Percentiles rank a stretch among this genome's conserved stretches.
Conservation (phyloP, 2,113 vertebrate genomes). For the Hemibagrus wyckioides region DNA sequence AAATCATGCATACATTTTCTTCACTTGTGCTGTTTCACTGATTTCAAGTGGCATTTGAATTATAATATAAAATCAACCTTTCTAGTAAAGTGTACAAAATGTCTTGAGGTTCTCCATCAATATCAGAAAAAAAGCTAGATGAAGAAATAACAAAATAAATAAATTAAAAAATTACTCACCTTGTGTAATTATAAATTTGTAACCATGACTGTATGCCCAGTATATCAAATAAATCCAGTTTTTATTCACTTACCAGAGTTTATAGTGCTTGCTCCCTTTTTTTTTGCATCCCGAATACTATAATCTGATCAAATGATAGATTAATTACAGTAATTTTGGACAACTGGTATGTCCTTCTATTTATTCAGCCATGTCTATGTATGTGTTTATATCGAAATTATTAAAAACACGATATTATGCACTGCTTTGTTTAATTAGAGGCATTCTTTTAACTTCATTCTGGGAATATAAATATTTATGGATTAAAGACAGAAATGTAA, state of each 20-base stretch:
- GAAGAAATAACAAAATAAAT: too few relatives aligned
- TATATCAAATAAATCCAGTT: background rate
- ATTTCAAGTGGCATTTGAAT: too few relatives aligned
- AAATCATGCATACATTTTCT: too few relatives aligned
- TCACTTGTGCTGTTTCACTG: too few relatives aligned
- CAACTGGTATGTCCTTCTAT: background rate
- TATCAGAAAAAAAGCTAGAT: too few relatives aligned
- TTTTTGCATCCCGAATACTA: background rate
- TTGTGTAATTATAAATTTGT: background rate
- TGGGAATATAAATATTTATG: background rate
- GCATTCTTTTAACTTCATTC: background rate
- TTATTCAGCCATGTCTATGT: background rate
- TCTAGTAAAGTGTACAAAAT: too few relatives aligned
- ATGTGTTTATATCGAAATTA: too few relatives aligned
- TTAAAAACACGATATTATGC: background rate
- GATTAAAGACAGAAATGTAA: background rate
- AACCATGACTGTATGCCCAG: background rate
- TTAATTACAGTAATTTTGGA: background rate
- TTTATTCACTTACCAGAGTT: background rate
- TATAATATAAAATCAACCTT: too few relatives aligned
- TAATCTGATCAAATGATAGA: background rate
- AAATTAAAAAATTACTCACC: background rate
- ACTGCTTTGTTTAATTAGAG: too few relatives aligned
- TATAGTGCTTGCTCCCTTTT: background rate
- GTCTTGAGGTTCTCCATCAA: too few relatives aligned